These are phyloP conservation scores for Orthonyx spaldingii DNA, from an alignment of 2,113 vertebrate species.

Conservation along the genomic window DNA sequence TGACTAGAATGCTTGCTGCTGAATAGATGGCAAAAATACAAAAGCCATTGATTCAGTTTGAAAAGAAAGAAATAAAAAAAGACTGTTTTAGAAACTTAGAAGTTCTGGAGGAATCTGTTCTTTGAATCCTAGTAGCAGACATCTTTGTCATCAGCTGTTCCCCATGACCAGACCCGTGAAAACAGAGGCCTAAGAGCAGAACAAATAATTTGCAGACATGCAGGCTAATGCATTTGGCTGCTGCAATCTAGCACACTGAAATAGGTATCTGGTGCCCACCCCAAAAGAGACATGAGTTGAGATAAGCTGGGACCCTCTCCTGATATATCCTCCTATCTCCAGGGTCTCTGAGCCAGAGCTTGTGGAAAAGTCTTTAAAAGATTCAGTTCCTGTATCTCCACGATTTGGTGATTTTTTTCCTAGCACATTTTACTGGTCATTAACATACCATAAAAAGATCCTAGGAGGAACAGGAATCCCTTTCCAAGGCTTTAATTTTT, in stretches of 20 bases:
- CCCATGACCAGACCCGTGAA: not conserved
- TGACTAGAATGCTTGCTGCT: not conserved
- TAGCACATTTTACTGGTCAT: not conserved
- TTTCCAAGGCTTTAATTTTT: constrained; percentile 12
- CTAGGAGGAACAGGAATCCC: not conserved
- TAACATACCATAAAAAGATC: not conserved
- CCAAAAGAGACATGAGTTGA: not conserved
- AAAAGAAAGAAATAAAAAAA: not conserved
- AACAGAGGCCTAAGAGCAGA: not conserved
- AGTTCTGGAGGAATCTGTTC: not conserved
- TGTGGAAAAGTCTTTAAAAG: not conserved
- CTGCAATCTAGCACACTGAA: not conserved
- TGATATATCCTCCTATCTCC: not conserved
- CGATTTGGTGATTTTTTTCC: not conserved
- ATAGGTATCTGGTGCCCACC: not conserved
- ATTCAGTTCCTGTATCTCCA: not conserved
- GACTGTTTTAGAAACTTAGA: not conserved
- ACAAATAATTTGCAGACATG: not conserved
- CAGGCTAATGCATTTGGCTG: not conserved
- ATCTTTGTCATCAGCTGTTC: not conserved
- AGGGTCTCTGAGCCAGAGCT: not conserved
- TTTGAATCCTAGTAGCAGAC: not conserved
- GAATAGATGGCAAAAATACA: not conserved
- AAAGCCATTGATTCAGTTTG: not conserved
- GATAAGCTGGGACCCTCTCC: not conserved